A percentile compares a stretch with the other conserved stretches of the same genome.
Conservation (phyloP, 2,797 vertebrate genomes). For the Tenualosa thibaudeaui region DNA sequence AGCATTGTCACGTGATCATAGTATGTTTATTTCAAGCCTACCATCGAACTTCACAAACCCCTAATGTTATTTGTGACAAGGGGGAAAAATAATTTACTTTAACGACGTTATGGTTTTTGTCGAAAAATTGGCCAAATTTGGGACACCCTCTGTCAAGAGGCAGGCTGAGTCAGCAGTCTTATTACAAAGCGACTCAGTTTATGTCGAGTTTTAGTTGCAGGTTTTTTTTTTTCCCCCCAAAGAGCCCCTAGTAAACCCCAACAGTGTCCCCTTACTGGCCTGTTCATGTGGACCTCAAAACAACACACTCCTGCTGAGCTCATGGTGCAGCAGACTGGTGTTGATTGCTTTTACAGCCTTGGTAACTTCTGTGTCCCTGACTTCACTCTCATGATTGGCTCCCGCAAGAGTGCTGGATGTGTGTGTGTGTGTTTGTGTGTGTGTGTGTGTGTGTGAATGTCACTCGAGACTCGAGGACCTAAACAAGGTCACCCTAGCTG, state of each 20-base stretch:
- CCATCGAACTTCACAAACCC: neutral
- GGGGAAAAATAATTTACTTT: neutral
- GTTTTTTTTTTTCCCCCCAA: neutral
- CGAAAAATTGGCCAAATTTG: neutral
- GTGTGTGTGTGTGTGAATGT: conserved; percentile 31
- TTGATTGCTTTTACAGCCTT: neutral
- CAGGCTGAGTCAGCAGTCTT: neutral
- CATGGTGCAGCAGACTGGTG: neutral
- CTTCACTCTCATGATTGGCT: conserved; percentile 14
- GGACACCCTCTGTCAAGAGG: neutral
- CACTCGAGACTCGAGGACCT: neutral
- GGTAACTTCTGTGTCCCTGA: neutral
- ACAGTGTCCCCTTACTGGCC: neutral
- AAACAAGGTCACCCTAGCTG: neutral
- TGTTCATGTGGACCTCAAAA: neutral
- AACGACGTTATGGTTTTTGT: conserved; percentile 13
- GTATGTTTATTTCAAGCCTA: neutral
- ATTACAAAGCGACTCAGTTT: conserved; percentile 14
- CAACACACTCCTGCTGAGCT: neutral
- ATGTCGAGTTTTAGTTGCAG: neutral
- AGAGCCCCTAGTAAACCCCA: neutral
- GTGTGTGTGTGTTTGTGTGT: conserved; percentile 16
- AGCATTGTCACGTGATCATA: neutral
- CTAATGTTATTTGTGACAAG: neutral
- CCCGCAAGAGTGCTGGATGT: neutral